Base-by-base conservation (phyloP, 2,113 vertebrate species). In the Saguinus midas region DNA sequence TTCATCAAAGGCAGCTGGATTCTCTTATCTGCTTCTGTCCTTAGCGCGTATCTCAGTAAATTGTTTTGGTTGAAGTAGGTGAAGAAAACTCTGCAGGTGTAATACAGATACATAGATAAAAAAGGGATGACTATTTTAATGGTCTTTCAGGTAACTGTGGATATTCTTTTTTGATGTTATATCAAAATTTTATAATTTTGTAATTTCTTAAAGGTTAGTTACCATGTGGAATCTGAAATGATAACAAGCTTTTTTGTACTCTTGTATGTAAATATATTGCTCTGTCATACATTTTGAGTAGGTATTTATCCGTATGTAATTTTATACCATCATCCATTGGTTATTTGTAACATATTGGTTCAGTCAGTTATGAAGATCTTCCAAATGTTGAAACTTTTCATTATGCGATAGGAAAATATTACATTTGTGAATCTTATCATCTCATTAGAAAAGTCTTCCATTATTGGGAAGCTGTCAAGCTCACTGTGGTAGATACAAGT, bases 311-410 rank as follows among this genome's bases (percentile, higher is more conserved):
- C 52, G 43, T 35, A 45, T 12, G 6, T 87, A 72, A 72, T 80
- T 89, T 91, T 90, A 76, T 57, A 93, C 57, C 64, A 72, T 96
- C 48, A 16, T 45, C 20, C 45, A 18, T 45, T 75, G 21, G 48
- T 87, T 75, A 80, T 93, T 95, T 79, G 75, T 52, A 89, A 90
- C 95, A 87, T 80, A 50, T 23, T 92, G 72, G 68, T 57, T 70
- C 9, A 37, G 0, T 95, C 50, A 90, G n/a, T 91, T 81, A 91
- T 66, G 57, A 81, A 90, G 50, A 68, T 64, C 18, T 84, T 96
- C 75, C 83, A 96, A 61, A 80, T 94, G 87, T 81, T 93, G 94
- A 92, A 91, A 78, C 32, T 40, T 96, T 87, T 96, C 73, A 75
- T 91, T 79, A 75, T 82, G 37, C 18, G 40, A 2, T 68, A 58